Conservation (phyloP, 1,140 invertebrate species). For the Stenopsyche tienmushanensis region DNA sequence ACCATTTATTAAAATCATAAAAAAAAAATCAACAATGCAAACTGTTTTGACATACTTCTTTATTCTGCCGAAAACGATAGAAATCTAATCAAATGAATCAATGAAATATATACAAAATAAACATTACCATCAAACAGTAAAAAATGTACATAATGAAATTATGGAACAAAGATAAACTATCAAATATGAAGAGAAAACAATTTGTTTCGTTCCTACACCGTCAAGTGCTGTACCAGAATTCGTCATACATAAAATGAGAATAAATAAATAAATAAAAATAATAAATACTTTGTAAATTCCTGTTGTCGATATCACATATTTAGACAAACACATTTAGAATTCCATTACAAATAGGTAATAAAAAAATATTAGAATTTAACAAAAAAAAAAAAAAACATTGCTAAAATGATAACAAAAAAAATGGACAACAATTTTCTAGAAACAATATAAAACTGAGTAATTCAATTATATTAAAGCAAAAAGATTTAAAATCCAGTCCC, state of each 20-base stretch:
- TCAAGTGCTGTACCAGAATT: neutral
- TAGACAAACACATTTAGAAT: neutral
- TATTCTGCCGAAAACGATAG: too few species aligned
- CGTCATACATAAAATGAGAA: neutral
- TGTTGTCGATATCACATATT: neutral
- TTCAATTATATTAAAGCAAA: neutral
- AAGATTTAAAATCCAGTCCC: conserved; percentile 3
- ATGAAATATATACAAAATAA: conserved; percentile 22
- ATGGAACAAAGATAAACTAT: too few species aligned
- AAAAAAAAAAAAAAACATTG: conserved; percentile 7
- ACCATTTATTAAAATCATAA: conserved; percentile 5
- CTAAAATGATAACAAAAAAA: neutral
- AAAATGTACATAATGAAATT: neutral
- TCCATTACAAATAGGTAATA: neutral
- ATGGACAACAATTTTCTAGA: neutral
- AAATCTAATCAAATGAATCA: conserved; percentile 27
- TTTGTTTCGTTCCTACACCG: too few species aligned
- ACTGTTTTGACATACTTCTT: conserved; percentile 27
- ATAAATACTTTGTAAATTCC: neutral
- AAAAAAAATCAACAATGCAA: neutral
- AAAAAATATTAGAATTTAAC: conserved; percentile 10
- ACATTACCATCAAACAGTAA: neutral
- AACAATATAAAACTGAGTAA: neutral
- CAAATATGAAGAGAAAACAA: too few species aligned
- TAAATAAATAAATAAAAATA: conserved; percentile 24